Percentiles rank a stretch among this genome's conserved stretches.
These are phyloP conservation scores for Diabrotica balteata DNA, from an alignment of 2,888 invertebrate genomes.

Conservation along the genomic window DNA sequence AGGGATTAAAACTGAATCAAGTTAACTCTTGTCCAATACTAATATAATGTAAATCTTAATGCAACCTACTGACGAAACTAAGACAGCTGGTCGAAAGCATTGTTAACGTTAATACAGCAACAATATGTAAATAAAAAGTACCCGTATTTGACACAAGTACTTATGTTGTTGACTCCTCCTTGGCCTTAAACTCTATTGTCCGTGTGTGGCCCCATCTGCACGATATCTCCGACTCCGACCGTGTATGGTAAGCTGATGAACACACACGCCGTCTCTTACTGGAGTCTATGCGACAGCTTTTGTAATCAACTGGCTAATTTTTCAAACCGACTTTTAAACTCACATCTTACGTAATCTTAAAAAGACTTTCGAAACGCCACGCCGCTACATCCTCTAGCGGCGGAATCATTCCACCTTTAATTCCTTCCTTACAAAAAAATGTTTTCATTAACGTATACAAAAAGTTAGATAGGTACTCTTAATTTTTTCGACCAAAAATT, in stretches of 20 bases:
- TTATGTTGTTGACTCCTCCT: neutral
- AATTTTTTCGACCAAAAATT: no score
- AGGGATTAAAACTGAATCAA: no score
- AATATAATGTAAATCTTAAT: no score
- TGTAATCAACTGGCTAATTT: constrained; percentile 18
- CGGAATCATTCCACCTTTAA: neutral
- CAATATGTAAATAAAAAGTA: neutral
- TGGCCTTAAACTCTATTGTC: constrained; percentile 1
- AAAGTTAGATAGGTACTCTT: no score
- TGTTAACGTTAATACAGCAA: no score
- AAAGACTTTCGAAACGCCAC: constrained; percentile 1
- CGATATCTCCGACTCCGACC: constrained; percentile 9
- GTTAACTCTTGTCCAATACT: no score
- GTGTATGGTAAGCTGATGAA: constrained; percentile 17
- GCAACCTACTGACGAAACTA: no score
- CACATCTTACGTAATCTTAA: constrained; percentile 7
- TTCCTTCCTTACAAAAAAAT: no score
- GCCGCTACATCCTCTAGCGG: neutral
- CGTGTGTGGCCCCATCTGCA: constrained; percentile 22
- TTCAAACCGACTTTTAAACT: constrained; percentile 5
- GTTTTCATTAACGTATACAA: no score
- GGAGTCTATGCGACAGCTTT: constrained; percentile 13
- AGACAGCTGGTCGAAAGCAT: no score
- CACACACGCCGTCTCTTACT: constrained; percentile 16
- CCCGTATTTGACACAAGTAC: neutral